phyloP scores from a whole-genome alignment of 1,140 invertebrate genomes.

The Eueides isabella region DNA sequence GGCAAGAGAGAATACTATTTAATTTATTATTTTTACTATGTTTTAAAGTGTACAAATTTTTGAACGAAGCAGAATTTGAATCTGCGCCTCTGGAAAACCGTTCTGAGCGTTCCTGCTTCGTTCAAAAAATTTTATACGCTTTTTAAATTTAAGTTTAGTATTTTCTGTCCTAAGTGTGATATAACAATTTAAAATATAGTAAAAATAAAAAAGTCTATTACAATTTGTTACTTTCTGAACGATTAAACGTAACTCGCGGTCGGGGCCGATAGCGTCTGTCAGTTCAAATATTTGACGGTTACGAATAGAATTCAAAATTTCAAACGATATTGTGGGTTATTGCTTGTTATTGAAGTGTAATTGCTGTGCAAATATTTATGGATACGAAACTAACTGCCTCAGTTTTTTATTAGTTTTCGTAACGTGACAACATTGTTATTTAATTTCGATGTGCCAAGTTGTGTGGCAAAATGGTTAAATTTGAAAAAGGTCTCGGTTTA shows the following conservation, averaged over 20 bases:
- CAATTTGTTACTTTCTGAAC: slow-evolving; percentile 25
- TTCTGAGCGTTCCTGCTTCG: too few relatives aligned
- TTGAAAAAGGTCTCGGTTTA: slow-evolving; percentile 47
- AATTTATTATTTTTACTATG: too few relatives aligned
- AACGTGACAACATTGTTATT: neutral
- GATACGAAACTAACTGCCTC: neutral
- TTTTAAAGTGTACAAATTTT: too few relatives aligned
- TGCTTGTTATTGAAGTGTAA: neutral
- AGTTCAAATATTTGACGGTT: slow-evolving; percentile 59
- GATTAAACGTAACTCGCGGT: slow-evolving; percentile 1
- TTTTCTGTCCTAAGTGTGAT: too few relatives aligned
- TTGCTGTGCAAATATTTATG: neutral
- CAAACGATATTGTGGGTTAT: slow-evolving; percentile 18
- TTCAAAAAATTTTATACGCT: too few relatives aligned
- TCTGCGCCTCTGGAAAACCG: too few relatives aligned
- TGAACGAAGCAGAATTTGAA: too few relatives aligned
- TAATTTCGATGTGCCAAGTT: slow-evolving; percentile 27
- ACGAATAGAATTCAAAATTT: slow-evolving; percentile 37
- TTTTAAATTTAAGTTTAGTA: too few relatives aligned
- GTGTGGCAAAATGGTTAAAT: slow-evolving; percentile 58
- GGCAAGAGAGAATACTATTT: too few relatives aligned
- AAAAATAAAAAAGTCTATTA: too few relatives aligned
- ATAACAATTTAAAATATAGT: too few relatives aligned
- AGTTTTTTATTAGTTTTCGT: neutral
- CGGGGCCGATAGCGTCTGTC: slow-evolving; percentile 36